These are phyloP conservation scores for Zaprionus tsacasi DNA, from an alignment of 1,140 invertebrate species.

Conservation along the genomic window DNA sequence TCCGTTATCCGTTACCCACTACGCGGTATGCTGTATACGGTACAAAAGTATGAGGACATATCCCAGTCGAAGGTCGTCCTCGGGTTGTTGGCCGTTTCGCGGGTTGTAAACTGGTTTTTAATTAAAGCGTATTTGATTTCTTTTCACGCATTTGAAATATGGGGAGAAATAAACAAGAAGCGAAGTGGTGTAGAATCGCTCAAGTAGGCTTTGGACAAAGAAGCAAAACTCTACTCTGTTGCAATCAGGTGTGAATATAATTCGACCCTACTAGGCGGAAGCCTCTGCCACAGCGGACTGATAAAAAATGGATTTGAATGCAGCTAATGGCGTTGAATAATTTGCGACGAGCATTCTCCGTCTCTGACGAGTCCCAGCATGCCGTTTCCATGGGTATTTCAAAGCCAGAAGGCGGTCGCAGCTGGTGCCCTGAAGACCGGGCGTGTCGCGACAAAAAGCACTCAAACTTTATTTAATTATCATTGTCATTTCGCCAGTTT, in stretches of 20 bases:
- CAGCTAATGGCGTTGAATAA: slow-evolving; percentile 74
- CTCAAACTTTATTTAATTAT: slow-evolving; percentile 76
- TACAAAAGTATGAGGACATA: not conserved
- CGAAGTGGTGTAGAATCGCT: slow-evolving; percentile 34
- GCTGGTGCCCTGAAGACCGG: slow-evolving; percentile 18
- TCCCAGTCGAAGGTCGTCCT: slow-evolving; percentile 17
- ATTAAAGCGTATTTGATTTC: slow-evolving; percentile 69
- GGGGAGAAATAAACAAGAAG: slow-evolving; percentile 9
- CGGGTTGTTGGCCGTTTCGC: slow-evolving; percentile 2
- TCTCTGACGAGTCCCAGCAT: not conserved
- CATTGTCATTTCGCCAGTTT: slow-evolving; percentile 60
- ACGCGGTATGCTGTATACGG: not conserved
- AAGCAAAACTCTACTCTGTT: slow-evolving; percentile 15
- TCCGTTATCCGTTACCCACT: no score
- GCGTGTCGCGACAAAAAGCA: slow-evolving; percentile 62
- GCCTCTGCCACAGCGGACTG: not conserved
- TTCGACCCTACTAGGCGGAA: slow-evolving; percentile 18
- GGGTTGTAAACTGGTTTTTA: slow-evolving; percentile 71
- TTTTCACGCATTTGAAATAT: slow-evolving; percentile 15
- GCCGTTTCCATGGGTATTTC: slow-evolving; percentile 23
- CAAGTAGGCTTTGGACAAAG: slow-evolving; percentile 11
- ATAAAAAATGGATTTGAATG: slow-evolving; percentile 59
- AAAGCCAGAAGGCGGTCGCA: slow-evolving; percentile 12
- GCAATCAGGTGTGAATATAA: slow-evolving; percentile 73
- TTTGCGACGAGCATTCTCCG: slow-evolving; percentile 27